phyloP scores from a whole-genome alignment of 1,140 invertebrate species.

The Spodoptera litura region DNA sequence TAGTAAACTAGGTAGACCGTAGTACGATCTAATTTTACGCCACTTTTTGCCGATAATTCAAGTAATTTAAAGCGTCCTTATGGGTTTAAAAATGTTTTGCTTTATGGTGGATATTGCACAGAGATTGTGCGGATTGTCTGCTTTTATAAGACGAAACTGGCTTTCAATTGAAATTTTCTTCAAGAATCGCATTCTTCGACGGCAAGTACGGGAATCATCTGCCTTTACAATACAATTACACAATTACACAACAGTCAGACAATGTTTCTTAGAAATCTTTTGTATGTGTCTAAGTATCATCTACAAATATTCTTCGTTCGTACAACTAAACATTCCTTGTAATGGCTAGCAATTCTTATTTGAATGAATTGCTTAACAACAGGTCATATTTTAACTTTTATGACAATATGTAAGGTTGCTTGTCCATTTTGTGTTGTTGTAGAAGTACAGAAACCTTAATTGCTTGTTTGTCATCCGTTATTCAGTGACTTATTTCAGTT shows the following conservation, averaged over 20 bases:
- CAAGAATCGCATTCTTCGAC: background rate
- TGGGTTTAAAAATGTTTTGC: background rate
- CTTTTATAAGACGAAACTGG: background rate
- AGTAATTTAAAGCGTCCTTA: slow-evolving; percentile 5
- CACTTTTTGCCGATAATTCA: slow-evolving; percentile 14
- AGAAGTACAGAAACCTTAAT: slow-evolving; percentile 44
- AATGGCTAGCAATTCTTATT: slow-evolving; percentile 28
- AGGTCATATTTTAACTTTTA: slow-evolving; percentile 28
- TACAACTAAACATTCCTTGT: background rate
- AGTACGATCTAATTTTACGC: slow-evolving; percentile 33
- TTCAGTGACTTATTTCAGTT: slow-evolving; percentile 43
- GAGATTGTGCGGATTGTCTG: background rate
- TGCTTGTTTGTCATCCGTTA: slow-evolving; percentile 52
- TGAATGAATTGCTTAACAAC: slow-evolving; percentile 20
- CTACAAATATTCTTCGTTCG: background rate
- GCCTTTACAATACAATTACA: background rate
- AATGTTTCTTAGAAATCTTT: slow-evolving; percentile 7
- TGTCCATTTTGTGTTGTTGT: slow-evolving; percentile 21
- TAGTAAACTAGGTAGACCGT: slow-evolving; percentile 22
- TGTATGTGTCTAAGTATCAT: background rate
- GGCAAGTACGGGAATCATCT: background rate
- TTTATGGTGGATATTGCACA: background rate
- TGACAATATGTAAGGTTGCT: slow-evolving; percentile 31
- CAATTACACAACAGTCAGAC: background rate
- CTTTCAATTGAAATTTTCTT: background rate